Evolutionary conservation across 2,797 vertebrate species (phyloP), one percentile per base, ranked within the genome.

Genomic region (Acropternis orthonyx): DNA sequence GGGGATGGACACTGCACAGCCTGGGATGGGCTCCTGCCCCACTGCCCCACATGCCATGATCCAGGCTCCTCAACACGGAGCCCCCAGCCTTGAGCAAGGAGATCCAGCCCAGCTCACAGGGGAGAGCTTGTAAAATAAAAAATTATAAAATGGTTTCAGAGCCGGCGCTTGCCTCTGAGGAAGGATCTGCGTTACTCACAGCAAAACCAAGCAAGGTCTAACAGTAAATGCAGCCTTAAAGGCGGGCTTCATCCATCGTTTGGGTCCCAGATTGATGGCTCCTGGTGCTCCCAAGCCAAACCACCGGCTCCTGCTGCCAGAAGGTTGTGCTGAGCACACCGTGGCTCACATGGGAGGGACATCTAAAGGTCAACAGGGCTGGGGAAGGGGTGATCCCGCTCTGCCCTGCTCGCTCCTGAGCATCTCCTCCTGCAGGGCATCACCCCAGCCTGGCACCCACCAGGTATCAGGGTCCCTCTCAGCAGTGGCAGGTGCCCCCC

Each of bases 71-170:
- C 52, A 11, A 14, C 59, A 14, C 0, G 0, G 43, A 89, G 43
- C 6, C 44, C 55, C 28, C 0, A 0, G 56, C 56, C 48, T 32
- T 4, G 10, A 18, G 44, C 20, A 86, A 43, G 9, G 44, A 73
- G 32, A 63, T 7, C 10, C 52, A 43, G 41, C 15, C 39, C 0
- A 2, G 7, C 10, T 71, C 49, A 24, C 0, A 0, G 22, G 4
- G 12, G 19, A 52, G 58, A 78, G 9, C 8, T 49, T 32, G 18
- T 32, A n/a, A 77, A 92, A 54, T 20, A 26, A 81, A 78, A 56
- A 54, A 30, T 5, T 6, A 7, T 39, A 30, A 58, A 46, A 23
- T 27, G 2, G 28, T 24, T 44, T 67, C 1, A 0, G n/a, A 65
- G 58, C 41, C 43, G 4, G 43, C 0, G 2, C 34, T 48, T 17